Base-by-base conservation (phyloP, 2,113 vertebrate species). In the Megalops atlanticus region DNA sequence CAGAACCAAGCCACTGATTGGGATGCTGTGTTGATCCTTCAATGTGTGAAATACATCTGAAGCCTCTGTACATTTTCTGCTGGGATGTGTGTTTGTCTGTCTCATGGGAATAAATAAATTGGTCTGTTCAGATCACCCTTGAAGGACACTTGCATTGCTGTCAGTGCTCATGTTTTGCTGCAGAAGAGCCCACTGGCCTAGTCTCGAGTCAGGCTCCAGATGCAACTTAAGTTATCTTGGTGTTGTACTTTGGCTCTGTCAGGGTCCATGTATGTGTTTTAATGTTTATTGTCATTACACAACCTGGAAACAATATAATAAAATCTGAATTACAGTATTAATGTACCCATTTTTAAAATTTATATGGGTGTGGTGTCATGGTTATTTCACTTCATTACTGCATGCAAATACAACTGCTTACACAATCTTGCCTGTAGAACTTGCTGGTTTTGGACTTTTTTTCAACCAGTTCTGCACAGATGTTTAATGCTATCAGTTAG, bases 101-200 rank as follows among this genome's bases (percentile, higher is more conserved):
- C 90, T 87, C 89, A 91, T 92, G 91, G 90, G 83, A 91, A 89
- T 80, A 49, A 94, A 93, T 94, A 94, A 93, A 86, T 84, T 84
- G 74, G 58, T 88, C 78, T n/a, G 52, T 74, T 76, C 77, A 70
- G 78, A 79, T 81, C 54, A 77, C 74, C 49, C n/a, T n/a, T 35
- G 45, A 70, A 81, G 36, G 31, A 81, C 43, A 73, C 38, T 73
- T 24, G 15, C 14, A 71, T 41, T 78, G 39, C 72, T 47, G 21
- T 79, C 39, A 27, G 64, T 85, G 79, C 31, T 70, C 10, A 70
- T 72, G 18, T 52, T 2, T 45, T 68, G 12, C 70, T 84, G n/a
- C n/a, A n/a, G n/a, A n/a, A n/a, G n/a, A n/a, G n/a, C n/a, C n/a
- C n/a, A n/a, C n/a, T n/a, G n/a, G n/a, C n/a, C n/a, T n/a, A n/a